Conservation (phyloP, 2,797 vertebrate species). For the Gymnopithys bicolor region DNA sequence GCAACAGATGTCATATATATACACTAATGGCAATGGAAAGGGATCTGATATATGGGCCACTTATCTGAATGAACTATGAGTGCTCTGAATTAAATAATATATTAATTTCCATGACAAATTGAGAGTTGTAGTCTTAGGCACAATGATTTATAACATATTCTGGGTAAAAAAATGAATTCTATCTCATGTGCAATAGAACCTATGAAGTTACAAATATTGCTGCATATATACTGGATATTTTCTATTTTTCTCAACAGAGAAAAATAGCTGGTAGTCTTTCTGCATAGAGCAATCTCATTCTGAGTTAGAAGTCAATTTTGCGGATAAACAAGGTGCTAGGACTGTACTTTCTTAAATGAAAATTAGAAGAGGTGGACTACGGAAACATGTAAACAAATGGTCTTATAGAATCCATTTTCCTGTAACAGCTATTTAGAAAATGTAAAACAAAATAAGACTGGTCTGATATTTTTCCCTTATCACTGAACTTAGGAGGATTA, state of each 20-base stretch:
- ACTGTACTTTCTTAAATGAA: neutral
- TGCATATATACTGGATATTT: neutral
- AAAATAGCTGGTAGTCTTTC: neutral
- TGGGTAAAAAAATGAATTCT: neutral
- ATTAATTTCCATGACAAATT: neutral
- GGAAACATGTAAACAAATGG: neutral
- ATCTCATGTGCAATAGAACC: neutral
- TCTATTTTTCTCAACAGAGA: neutral
- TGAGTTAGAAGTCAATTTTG: neutral
- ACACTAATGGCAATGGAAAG: neutral
- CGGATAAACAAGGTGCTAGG: neutral
- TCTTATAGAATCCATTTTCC: neutral
- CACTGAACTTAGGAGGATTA: neutral
- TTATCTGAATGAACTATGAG: neutral
- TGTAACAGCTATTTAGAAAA: neutral
- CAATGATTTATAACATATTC: neutral
- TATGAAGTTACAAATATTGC: neutral
- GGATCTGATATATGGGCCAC: fast-evolving
- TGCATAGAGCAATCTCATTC: neutral
- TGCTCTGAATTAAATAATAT: neutral
- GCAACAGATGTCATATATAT: neutral
- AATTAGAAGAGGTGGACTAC: neutral
- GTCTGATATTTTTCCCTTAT: neutral
- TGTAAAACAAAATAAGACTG: neutral
- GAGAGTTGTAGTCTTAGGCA: neutral